phyloP scores from a whole-genome alignment of 1,140 invertebrate species.

The Homalodisca vitripennis region DNA sequence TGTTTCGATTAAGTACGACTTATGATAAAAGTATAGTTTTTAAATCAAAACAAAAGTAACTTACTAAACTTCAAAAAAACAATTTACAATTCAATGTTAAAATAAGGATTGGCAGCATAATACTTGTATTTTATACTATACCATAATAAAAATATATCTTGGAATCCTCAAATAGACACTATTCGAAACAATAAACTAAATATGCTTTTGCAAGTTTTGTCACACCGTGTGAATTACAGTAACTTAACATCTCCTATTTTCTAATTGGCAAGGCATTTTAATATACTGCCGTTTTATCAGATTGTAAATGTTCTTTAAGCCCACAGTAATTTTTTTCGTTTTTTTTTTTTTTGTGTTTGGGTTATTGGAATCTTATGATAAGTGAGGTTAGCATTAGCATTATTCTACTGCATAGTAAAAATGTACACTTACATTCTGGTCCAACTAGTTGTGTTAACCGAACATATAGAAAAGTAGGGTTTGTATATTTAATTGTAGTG shows the following conservation, averaged over 20 bases:
- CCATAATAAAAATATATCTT: not conserved
- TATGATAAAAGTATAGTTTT: no score
- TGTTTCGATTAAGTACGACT: no score
- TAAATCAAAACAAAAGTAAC: no score
- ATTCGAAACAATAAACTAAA: not conserved
- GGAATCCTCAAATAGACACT: not conserved
- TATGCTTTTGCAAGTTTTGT: no score
- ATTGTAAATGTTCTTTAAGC: not conserved
- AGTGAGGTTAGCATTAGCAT: not conserved
- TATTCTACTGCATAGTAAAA: not conserved
- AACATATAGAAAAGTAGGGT: slow-evolving; percentile 22
- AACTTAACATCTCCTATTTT: not conserved
- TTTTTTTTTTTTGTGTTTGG: not conserved
- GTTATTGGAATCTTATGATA: not conserved
- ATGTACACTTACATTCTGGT: slow-evolving; percentile 30
- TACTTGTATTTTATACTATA: no score
- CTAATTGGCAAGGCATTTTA: not conserved
- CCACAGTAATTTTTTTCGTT: not conserved
- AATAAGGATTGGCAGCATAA: no score
- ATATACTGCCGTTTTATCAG: not conserved
- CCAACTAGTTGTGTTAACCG: slow-evolving; percentile 26
- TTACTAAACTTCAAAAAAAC: no score
- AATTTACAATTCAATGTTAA: no score
- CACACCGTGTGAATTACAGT: no score
- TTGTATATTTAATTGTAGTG: slow-evolving; percentile 19